These are phyloP conservation scores for Limanda limanda DNA, from an alignment of 2,113 vertebrate species.

Conservation along the genomic window DNA sequence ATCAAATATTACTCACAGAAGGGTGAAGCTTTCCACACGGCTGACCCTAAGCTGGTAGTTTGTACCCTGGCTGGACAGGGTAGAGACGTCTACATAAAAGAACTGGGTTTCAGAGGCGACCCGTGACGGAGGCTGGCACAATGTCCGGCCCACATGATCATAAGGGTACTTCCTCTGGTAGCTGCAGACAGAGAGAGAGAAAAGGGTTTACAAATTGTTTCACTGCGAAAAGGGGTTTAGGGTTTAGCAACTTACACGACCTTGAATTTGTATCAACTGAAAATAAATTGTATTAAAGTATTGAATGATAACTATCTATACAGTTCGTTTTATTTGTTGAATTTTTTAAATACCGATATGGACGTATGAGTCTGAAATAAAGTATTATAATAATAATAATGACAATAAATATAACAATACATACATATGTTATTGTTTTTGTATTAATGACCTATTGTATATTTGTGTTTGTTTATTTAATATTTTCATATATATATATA, in stretches of 20 bases:
- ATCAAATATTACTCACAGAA: conserved; percentile 84
- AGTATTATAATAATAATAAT: no score
- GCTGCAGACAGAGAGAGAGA: conserved; percentile 66
- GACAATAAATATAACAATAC: no score
- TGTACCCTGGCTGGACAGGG: conserved; percentile 85
- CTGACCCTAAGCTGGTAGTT: conserved; percentile 91
- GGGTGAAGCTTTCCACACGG: conserved; percentile 91
- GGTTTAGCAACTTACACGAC: not conserved
- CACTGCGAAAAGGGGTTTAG: not conserved
- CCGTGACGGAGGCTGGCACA: conserved; percentile 92
- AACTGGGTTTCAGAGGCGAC: conserved; percentile 87
- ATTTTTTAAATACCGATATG: no score
- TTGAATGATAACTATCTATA: no score
- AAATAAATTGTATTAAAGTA: no score
- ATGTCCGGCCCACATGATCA: conserved; percentile 91
- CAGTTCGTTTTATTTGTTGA: not conserved
- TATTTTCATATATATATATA: no score
- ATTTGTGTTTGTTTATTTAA: no score
- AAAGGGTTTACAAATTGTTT: not conserved
- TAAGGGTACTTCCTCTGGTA: conserved; percentile 96
- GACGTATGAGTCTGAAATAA: no score
- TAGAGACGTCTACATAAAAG: conserved; percentile 96
- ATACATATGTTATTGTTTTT: no score
- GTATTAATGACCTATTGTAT: no score
- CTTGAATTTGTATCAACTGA: no score